Evolutionary conservation across 2,888 invertebrate genomes (phyloP).

Genomic region (Calameuta pallipes): DNA sequence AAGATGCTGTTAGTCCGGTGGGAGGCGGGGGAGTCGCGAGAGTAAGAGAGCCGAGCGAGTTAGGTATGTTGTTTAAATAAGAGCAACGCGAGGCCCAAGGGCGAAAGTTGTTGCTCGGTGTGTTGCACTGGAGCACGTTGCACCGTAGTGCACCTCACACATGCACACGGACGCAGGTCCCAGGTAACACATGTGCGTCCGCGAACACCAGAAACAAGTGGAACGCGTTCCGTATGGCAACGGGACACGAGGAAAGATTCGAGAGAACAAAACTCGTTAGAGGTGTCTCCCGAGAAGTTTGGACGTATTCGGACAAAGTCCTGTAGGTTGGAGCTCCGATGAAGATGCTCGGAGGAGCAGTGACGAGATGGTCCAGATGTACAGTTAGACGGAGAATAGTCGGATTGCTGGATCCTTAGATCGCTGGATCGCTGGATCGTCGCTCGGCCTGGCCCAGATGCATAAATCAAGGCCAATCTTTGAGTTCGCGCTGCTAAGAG

Average conservation of each 20-base stretch:
- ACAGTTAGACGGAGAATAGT: background rate
- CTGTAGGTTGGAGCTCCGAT: too few relatives aligned
- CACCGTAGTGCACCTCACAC: slow-evolving; percentile 7
- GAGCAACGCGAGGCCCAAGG: slow-evolving; percentile 62
- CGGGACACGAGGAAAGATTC: background rate
- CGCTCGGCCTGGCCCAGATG: slow-evolving; percentile 27
- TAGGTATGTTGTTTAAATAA: slow-evolving; percentile 65
- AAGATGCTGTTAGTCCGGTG: slow-evolving; percentile 20
- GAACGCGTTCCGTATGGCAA: slow-evolving; percentile 35
- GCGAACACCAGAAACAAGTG: slow-evolving; percentile 43
- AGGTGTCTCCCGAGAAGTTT: background rate
- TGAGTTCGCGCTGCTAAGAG: slow-evolving; percentile 23
- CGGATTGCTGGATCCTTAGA: background rate
- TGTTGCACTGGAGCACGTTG: slow-evolving; percentile 7
- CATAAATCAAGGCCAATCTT: slow-evolving; percentile 49
- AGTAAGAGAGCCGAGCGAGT: slow-evolving; percentile 59
- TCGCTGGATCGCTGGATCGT: background rate
- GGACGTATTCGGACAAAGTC: background rate
- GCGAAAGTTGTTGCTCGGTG: slow-evolving; percentile 56
- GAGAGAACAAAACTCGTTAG: background rate
- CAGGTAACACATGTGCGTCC: slow-evolving; percentile 27
- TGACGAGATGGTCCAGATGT: slow-evolving; percentile 4
- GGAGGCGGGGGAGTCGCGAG: slow-evolving; percentile 48
- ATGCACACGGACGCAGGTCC: background rate
- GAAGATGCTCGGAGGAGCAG: background rate